phyloP scores from a whole-genome alignment of 2,888 invertebrate genomes.

The Erynnis tages region DNA sequence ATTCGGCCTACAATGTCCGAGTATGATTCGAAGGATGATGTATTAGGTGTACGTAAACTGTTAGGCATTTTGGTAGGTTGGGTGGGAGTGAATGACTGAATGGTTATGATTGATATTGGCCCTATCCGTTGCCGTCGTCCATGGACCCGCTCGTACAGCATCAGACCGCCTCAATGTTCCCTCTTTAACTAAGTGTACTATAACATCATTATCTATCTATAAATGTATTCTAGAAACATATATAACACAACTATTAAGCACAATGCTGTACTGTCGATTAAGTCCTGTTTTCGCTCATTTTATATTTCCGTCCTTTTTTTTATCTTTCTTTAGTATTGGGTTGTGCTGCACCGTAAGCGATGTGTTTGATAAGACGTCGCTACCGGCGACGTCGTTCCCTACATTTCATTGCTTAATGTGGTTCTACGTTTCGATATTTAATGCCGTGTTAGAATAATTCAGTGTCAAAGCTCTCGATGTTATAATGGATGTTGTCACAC shows the following conservation, averaged over 20 bases:
- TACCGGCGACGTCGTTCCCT: neutral
- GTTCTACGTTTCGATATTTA: slow-evolving; percentile 13
- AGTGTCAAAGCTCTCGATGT: slow-evolving; percentile 18
- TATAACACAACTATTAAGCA: slow-evolving; percentile 26
- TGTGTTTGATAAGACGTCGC: slow-evolving; percentile 13
- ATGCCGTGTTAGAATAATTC: slow-evolving; percentile 20
- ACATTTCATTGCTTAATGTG: slow-evolving; percentile 12
- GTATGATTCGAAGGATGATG: too few relatives aligned
- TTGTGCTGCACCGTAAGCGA: slow-evolving; percentile 22
- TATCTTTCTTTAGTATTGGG: slow-evolving; percentile 24
- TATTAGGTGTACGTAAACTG: too few relatives aligned
- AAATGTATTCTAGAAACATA: slow-evolving; percentile 22
- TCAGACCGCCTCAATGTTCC: slow-evolving; percentile 21
- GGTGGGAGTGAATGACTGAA: neutral
- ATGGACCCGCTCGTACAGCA: too few relatives aligned
- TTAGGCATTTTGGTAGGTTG: too few relatives aligned
- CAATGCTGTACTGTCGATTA: slow-evolving; percentile 28
- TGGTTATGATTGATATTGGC: neutral
- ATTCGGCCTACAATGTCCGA: too few relatives aligned
- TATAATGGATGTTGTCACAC: slow-evolving; percentile 15
- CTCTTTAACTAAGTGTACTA: slow-evolving; percentile 6
- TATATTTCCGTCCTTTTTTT: slow-evolving; percentile 28
- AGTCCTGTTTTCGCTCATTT: slow-evolving; percentile 28
- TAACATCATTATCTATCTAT: slow-evolving; percentile 23
- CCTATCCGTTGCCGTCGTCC: neutral